Base-by-base conservation (phyloP, 2,797 vertebrate genomes). In the Amniataba percoides region DNA sequence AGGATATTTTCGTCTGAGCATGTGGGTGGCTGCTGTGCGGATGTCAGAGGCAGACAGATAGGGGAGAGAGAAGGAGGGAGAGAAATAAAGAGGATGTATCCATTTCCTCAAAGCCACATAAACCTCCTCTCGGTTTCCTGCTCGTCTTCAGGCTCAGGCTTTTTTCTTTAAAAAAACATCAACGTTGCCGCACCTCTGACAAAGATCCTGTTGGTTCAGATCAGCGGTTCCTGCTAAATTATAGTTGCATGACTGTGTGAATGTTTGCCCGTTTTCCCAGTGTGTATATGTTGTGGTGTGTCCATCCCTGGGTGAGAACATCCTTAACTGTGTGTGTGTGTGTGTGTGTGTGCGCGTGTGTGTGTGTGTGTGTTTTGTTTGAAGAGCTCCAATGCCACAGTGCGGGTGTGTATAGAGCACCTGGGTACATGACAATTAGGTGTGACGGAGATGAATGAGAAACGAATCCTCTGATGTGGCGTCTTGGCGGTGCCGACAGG, bases 1-100 rank as follows among this genome's bases (percentile, higher is more conserved):
- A 79, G 83, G 91, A 87, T 92, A 88, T 92, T 92, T 90, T 80
- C 42, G 73, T 87, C 81, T 69, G 64, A 39, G 49, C 21, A 82
- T 83, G 92, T 85, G 88, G 88, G 90, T 62, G 88, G 81, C 59
- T 82, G 80, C 66, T 78, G 77, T 77, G 80, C 73, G 70, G 90
- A 89, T 85, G 88, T 90, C 74, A 55, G 63, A 72, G 45, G 61
- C 70, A 87, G 84, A 81, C 64, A 80, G 86, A 83, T 42, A 71
- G 40, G 51, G 73, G 55, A 56, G 55, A 67, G 43, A 52, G 45
- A 77, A 71, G 69, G 68, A 74, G 63, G 48, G 40, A 69, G 73
- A 78, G 75, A 83, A 59, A 49, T 72, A 66, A 66, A 85, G 73
- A 87, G 85, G 81, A 85, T 84, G 79, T 80, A 77, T 78, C 75